Conservation (phyloP, 2,113 vertebrate species). For the Dasyornis broadbenti region DNA sequence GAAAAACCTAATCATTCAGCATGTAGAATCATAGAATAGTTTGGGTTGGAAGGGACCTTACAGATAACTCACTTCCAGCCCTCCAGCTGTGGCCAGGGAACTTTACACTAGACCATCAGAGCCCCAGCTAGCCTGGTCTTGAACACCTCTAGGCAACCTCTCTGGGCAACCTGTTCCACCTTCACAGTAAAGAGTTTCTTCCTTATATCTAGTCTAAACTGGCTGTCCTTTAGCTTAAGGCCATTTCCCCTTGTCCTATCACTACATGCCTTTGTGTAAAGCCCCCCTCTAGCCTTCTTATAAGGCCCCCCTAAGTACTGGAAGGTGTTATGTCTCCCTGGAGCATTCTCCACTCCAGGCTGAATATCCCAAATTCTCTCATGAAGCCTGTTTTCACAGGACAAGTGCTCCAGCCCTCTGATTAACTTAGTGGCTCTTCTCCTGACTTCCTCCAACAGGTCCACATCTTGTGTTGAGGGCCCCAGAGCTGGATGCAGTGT, state of each 20-base stretch:
- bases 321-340: neutral
- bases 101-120: neutral
- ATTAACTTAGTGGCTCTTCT: neutral
- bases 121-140: neutral
- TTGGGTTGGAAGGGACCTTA: neutral
- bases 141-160: neutral
- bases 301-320: no score
- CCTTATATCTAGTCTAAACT: neutral
- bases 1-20: neutral
- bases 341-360: neutral
- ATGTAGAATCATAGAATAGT: neutral
- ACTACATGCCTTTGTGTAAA: neutral
- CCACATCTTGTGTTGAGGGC: neutral
- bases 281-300: neutral
- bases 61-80: neutral
- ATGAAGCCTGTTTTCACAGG: neutral
- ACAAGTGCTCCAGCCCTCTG: neutral
- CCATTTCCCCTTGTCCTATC: neutral
- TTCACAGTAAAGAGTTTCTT: neutral
- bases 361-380: neutral
- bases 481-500: neutral
- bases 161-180: neutral
- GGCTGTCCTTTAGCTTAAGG: fast-evolving
- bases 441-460: neutral
- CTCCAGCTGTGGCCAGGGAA: neutral